These are phyloP conservation scores for Lytechinus variegatus DNA, from an alignment of 35 echinoderm and acorn worm genomes.

Conservation along the genomic window DNA sequence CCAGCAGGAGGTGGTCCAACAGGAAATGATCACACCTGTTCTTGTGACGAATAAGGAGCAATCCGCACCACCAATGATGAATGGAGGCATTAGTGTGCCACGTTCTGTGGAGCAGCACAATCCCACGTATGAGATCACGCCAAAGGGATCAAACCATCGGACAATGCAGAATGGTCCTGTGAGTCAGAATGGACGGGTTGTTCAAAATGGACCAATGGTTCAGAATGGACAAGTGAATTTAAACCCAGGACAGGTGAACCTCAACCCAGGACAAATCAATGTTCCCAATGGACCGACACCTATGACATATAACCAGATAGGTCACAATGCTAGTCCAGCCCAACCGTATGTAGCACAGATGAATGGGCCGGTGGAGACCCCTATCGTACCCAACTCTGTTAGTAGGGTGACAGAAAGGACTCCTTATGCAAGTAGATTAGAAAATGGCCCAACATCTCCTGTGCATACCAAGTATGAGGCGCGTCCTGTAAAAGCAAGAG, in stretches of 20 bases:
- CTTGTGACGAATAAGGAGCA: not conserved
- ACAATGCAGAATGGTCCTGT: conserved; percentile 1
- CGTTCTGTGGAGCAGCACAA: conserved; percentile 56
- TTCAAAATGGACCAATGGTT: not conserved
- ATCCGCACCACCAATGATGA: conserved; percentile 38
- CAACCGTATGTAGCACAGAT: conserved; percentile 34
- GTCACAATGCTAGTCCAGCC: not conserved
- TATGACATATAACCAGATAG: not conserved
- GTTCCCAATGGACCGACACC: not conserved
- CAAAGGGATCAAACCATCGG: not conserved
- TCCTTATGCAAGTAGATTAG: not conserved
- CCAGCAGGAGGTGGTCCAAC: not conserved
- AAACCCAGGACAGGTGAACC: not conserved
- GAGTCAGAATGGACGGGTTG: not conserved
- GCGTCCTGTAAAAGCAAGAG: conserved; percentile 54
- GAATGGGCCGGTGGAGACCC: conserved; percentile 47
- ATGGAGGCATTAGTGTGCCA: conserved; percentile 2
- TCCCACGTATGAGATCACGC: conserved; percentile 53
- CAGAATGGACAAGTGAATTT: conserved; percentile 22
- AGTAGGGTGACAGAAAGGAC: conserved; percentile 44
- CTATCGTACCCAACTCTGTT: conserved; percentile 25
- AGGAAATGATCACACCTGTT: conserved; percentile 38
- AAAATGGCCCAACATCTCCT: conserved; percentile 11
- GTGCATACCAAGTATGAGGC: conserved; percentile 42
- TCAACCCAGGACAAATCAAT: conserved; percentile 4